phyloP scores from a whole-genome alignment of 2,113 vertebrate genomes.

The Dicaeum eximium region DNA sequence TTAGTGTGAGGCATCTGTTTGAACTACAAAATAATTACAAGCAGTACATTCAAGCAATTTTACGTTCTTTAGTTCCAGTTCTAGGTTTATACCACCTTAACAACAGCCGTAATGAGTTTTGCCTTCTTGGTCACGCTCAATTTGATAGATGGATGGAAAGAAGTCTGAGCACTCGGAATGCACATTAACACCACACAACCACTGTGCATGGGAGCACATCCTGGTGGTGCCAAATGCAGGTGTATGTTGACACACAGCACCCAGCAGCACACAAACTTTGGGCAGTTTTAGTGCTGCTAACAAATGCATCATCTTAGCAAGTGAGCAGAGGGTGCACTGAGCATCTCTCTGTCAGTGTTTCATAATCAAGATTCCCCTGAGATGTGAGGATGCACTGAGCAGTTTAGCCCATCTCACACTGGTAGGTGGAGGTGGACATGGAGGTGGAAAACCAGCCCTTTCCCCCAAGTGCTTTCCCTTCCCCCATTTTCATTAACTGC shows the following conservation, averaged over 20 bases:
- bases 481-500: neutral
- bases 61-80: neutral
- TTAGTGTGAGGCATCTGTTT: neutral
- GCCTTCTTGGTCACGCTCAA: neutral
- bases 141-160: neutral
- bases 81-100: neutral
- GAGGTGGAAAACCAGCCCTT: neutral
- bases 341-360: neutral
- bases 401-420: neutral
- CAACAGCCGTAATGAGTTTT: neutral
- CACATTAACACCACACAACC: neutral
- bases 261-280: no score
- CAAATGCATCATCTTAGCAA: neutral
- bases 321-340: neutral
- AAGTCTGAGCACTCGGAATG: neutral
- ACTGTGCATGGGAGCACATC: neutral
- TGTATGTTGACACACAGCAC: neutral
- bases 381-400: accelerated
- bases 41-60: neutral
- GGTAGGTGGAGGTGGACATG: neutral
- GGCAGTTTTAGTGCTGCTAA: neutral
- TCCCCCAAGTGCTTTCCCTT: neutral
- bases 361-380: neutral
- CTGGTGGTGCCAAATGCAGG: neutral
- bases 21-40: neutral